These are phyloP conservation scores for Albula glossodonta DNA, from an alignment of 2,113 vertebrate species.

Conservation along the genomic window DNA sequence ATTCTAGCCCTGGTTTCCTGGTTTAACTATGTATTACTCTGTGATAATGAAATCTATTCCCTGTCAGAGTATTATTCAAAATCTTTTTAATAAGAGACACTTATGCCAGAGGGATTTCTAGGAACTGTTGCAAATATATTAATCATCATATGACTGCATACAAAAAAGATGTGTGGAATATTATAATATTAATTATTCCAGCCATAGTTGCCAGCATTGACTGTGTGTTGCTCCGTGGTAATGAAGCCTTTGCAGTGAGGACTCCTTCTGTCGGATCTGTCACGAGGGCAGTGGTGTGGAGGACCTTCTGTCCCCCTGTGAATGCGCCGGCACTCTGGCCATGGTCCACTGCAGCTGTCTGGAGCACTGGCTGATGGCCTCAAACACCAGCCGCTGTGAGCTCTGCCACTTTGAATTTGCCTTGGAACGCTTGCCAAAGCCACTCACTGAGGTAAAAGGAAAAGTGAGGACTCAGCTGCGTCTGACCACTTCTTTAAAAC, in stretches of 20 bases:
- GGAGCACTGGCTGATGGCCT: constrained; percentile 67
- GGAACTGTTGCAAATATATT: neutral
- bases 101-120: neutral
- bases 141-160: neutral
- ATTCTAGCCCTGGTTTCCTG: neutral
- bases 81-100: neutral
- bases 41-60: too few relatives aligned
- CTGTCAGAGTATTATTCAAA: too few relatives aligned
- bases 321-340: constrained; percentile 64
- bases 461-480: neutral
- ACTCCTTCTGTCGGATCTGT: constrained; percentile 69
- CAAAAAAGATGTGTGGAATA: neutral
- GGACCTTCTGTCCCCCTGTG: constrained; percentile 65
- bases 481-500: neutral
- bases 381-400: constrained; percentile 66
- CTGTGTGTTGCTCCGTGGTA: neutral
- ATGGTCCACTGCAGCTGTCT: constrained; percentile 63
- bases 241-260: constrained; percentile 48
- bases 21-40: too few relatives aligned
- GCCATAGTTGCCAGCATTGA: neutral
- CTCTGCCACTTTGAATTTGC: constrained; percentile 65
- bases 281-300: constrained; percentile 50
- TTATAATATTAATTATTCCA: neutral
- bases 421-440: constrained; percentile 62
- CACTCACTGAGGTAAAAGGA: constrained; percentile 57